A percentile compares a stretch with the other conserved stretches of the same genome.
Evolutionary conservation across 2,888 invertebrate genomes (phyloP).

Genomic region (Leucophora obtusa): DNA sequence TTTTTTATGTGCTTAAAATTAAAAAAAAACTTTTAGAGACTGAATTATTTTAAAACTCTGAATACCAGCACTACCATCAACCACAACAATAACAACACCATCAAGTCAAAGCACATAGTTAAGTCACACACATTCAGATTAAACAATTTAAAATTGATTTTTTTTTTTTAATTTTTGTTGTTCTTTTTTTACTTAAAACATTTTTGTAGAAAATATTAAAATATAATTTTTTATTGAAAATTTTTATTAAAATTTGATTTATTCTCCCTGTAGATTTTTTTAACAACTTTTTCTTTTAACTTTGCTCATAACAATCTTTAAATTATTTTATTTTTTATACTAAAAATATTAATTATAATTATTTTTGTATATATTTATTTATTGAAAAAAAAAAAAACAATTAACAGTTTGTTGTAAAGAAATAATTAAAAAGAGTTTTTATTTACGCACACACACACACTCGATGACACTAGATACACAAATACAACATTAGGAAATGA

Average conservation of each 20-base stretch:
- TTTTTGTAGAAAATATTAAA: conserved; percentile 13
- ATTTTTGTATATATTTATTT: neutral
- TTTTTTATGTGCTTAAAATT: too few species aligned
- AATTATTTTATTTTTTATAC: neutral
- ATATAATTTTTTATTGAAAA: neutral
- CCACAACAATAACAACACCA: conserved; percentile 22
- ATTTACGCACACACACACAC: conserved; percentile 33
- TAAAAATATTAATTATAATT: neutral
- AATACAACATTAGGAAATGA: conserved; percentile 12
- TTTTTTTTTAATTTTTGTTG: neutral
- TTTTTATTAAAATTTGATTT: neutral
- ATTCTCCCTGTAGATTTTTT: neutral
- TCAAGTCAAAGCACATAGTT: neutral
- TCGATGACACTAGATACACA: conserved; percentile 17
- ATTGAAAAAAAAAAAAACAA: conserved; percentile 34
- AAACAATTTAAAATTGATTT: conserved; percentile 25
- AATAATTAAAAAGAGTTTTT: conserved; percentile 12
- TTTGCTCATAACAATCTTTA: conserved; percentile 14
- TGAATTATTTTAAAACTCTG: neutral
- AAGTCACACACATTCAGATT: neutral
- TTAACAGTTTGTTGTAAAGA: conserved; percentile 28
- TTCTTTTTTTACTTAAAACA: neutral
- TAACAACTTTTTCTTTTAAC: neutral
- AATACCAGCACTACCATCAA: conserved; percentile 19
- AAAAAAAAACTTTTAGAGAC: too few species aligned